Evolutionary conservation across 2,113 vertebrate species (phyloP), one percentile per base, ranked within the genome.

Genomic region (Corythornis madagascariensis): DNA sequence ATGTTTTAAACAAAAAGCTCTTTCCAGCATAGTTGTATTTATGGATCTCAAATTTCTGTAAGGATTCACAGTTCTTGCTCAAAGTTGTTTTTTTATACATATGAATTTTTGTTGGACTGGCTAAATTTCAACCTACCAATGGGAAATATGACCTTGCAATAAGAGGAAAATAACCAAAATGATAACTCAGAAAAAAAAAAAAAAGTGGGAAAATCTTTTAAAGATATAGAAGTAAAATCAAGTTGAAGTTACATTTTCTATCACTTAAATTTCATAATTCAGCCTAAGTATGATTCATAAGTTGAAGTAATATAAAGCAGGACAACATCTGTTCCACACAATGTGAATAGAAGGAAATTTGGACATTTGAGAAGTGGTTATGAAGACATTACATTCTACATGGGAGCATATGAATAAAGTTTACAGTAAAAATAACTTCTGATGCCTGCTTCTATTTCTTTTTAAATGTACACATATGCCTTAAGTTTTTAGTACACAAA

Each of bases 241-340:
- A 64, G 13, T 8, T 19, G 55, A 87, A 92, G 43, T 59, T 70
- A 86, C 63, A 72, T 83, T 79, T 89, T 78, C 57, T 82, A 75
- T 65, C 29, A 52, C 52, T 82, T 72, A 65, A 56, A 77, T 90
- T 92, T 91, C 72, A 45, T 83, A 84, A 95, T 75, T 93, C 81
- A 56, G 52, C 64, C 43, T 84, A 83, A 89, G 55, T 77, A 82
- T 94, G 85, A 89, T 86, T 93, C 81, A 89, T 95, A 95, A 95
- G 94, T 92, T 76, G 86, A 86, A 25, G 40, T 96, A 96, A 96
- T 74, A 95, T 92, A 96, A 96, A 94, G 42, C 95, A 86, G 91
- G 48, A 83, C 50, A 91, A 93, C 93, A 95, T 97, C 94, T 97
- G 97, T 93, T 96, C 89, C 53, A n/a, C 26, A 47, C 86, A 86